These are phyloP conservation scores for Anthoscopus minutus DNA, from an alignment of 2,113 vertebrate species.

Conservation along the genomic window DNA sequence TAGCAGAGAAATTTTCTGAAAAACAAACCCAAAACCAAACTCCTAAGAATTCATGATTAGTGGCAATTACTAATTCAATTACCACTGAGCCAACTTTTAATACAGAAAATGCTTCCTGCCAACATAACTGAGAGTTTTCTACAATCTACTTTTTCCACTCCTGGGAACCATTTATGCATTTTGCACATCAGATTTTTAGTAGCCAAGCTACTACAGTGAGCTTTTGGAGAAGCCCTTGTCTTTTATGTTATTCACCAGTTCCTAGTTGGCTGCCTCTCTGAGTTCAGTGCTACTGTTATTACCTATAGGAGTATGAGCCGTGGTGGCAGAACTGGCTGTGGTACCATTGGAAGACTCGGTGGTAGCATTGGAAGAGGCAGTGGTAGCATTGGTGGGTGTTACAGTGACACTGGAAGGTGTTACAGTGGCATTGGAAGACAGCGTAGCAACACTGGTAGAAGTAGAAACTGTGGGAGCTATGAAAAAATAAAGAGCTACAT, in stretches of 20 bases:
- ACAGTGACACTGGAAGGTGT: background rate
- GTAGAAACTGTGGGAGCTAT: background rate
- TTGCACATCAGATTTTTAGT: background rate
- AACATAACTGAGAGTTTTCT: background rate
- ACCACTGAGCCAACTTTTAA: background rate
- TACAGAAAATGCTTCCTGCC: background rate
- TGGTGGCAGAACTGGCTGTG: background rate
- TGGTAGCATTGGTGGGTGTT: background rate
- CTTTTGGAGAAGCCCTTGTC: background rate
- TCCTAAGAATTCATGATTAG: background rate
- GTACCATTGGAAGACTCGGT: background rate
- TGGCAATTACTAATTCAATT: background rate
- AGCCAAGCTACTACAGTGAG: background rate
- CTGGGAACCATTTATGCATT: background rate
- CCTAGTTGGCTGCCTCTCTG: background rate
- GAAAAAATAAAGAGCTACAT: background rate
- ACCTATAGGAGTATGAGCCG: conserved; percentile 38
- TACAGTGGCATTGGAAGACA: background rate
- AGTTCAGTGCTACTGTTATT: background rate
- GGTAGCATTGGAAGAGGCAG: background rate
- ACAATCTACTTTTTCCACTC: background rate
- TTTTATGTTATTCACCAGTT: background rate
- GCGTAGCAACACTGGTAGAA: rapidly evolving
- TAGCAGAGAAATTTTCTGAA: background rate
- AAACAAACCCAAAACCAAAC: background rate